Evolutionary conservation across 2,888 invertebrate species (phyloP), one percentile per base, ranked within the genome.

Genomic region (Folsomia manolachei): DNA sequence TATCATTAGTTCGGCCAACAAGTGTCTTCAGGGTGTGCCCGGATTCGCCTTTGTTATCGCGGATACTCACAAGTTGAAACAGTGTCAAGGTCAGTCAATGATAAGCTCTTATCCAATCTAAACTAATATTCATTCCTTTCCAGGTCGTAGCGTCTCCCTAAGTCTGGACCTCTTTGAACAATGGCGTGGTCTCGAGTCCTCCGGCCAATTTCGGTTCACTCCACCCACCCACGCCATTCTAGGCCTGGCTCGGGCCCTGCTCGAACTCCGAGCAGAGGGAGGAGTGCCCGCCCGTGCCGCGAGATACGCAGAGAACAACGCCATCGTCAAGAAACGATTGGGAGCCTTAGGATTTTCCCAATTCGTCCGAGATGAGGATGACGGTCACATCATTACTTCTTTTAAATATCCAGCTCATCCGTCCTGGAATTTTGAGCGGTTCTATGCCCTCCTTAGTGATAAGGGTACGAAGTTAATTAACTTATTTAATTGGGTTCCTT

Each of bases 191-290:
- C 79, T 86, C 68, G 84, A 85, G 73, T 78, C 80, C n/a, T 83
- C 81, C 27, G 84, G 83, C 1, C 85, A 86, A 82, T 86, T 86
- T 80, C 82, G 86, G 11, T 86, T 86, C 80, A 86, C 86, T 1
- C 86, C 86, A 9, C 84, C 86, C 21, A 86, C 85, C 0, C 86
- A 86, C 77, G 78, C 83, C 11, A 83, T 86, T 81, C 81, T 86
- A 63, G 86, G 85, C 1, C 84, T 86, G 77, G 76, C 78, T 52
- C 83, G 84, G 75, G 85, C 86, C 9, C 78, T 85, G 25, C 65
- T 75, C 18, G 85, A 85, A 78, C 82, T 84, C 72, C 81, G 83
- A 19, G 75, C 80, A 60, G 85, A 84, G 78, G 86, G 85, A 2
- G 84, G 85, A 0, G 79, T 84, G 1, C 56, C 76, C n/a, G 84